Conservation (phyloP, 2,113 vertebrate species). For the Aptenodytes patagonicus region DNA sequence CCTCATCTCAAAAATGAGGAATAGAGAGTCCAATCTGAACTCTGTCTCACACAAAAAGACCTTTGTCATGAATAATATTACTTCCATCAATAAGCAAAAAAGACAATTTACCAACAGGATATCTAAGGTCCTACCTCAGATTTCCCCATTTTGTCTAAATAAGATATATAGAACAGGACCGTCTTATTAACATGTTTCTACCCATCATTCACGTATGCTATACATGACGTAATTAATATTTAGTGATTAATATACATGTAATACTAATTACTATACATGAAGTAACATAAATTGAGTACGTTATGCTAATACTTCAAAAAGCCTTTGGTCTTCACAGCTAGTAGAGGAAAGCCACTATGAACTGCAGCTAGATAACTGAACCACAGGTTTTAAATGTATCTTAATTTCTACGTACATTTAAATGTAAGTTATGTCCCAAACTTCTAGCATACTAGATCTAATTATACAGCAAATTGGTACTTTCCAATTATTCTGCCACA, state of each 20-base stretch:
- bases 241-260: not conserved
- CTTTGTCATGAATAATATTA: not conserved
- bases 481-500: not conserved
- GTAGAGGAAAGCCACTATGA: not conserved
- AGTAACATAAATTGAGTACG: not conserved
- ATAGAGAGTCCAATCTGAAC: not conserved
- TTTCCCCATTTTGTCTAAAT: not conserved
- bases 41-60: not conserved
- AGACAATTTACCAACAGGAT: not conserved
- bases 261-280: not conserved
- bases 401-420: not conserved
- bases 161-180: not conserved
- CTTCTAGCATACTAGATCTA: not conserved
- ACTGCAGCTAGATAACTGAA: not conserved
- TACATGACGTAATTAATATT: not conserved
- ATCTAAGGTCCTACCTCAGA: not conserved
- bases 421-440: not conserved
- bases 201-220: not conserved
- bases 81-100: not conserved
- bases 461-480: not conserved
- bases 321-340: not conserved
- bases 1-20: not conserved
- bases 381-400: not conserved
- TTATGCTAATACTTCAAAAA: not conserved
- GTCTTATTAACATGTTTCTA: not conserved